phyloP scores from a whole-genome alignment of 2,888 invertebrate genomes.

The Orchestes rusci region DNA sequence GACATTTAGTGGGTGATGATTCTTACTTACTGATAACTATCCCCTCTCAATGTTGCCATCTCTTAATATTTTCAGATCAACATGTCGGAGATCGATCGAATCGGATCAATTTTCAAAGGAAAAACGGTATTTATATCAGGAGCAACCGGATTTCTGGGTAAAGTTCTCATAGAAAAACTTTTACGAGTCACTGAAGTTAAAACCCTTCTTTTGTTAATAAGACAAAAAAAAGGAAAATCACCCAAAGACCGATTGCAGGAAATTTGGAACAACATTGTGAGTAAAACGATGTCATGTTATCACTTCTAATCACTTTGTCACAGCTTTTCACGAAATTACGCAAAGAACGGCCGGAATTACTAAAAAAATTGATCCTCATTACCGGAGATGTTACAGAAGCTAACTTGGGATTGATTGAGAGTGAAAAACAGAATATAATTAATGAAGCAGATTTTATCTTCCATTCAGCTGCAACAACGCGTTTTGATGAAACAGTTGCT shows the following conservation, averaged over 20 bases:
- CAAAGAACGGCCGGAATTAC: conserved; percentile 47
- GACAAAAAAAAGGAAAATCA: conserved; percentile 40
- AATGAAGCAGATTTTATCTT: conserved; percentile 56
- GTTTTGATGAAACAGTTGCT: conserved; percentile 59
- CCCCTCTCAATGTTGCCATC: too few relatives aligned
- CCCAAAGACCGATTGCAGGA: conserved; percentile 39
- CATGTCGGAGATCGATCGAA: conserved; percentile 28
- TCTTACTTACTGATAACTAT: too few relatives aligned
- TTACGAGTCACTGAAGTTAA: conserved; percentile 41
- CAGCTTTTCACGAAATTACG: conserved; percentile 73
- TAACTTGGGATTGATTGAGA: conserved; percentile 43
- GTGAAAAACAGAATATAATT: conserved; percentile 44
- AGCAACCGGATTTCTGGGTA: conserved; percentile 44
- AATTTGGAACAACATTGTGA: conserved; percentile 37
- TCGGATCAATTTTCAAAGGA: conserved; percentile 30
- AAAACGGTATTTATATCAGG: conserved; percentile 43
- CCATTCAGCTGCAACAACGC: conserved; percentile 68
- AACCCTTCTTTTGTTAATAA: conserved; percentile 41
- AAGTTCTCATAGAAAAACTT: conserved; percentile 44
- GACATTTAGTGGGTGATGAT: too few relatives aligned
- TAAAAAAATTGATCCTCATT: conserved; percentile 50
- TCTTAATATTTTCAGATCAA: too few relatives aligned
- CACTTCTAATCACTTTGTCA: background rate
- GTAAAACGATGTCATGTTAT: too few relatives aligned
- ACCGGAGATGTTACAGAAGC: conserved; percentile 46